Conservation (phyloP, 92 coral and sea anemone species). For the Micromussa lordhowensis region DNA sequence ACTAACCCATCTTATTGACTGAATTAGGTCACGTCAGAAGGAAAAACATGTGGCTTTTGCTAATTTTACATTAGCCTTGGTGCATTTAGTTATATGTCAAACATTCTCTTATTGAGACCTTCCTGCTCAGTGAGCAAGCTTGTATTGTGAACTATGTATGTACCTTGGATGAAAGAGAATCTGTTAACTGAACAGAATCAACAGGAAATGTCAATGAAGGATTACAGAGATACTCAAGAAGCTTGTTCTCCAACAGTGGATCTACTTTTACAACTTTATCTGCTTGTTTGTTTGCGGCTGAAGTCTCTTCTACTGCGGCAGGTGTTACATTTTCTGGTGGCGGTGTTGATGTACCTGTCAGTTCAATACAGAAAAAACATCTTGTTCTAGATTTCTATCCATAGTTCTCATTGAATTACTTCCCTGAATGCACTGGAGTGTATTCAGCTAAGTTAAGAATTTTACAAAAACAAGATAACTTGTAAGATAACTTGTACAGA, state of each 20-base stretch:
- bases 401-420: no score
- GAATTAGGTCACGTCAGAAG: not conserved
- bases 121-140: not conserved
- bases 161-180: constrained; percentile 69
- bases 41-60: not conserved
- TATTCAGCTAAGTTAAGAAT: no score
- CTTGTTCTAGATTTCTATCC: not conserved
- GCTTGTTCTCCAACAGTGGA: constrained; percentile 81
- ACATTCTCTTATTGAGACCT: not conserved
- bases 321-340: constrained; percentile 54
- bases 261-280: constrained; percentile 78
- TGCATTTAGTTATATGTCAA: not conserved
- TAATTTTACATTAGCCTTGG: not conserved
- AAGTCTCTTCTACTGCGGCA: constrained; percentile 52
- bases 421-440: no score
- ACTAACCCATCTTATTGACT: no score
- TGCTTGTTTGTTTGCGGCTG: constrained; percentile 44
- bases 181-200: constrained; percentile 80
- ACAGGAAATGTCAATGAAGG: constrained; percentile 82
- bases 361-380: not conserved
- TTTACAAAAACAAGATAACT: no score
- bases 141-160: not conserved
- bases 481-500: no score
- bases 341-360: constrained; percentile 77
- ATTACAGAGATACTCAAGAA: constrained; percentile 82